phyloP scores from a whole-genome alignment of 2,888 invertebrate genomes.

The Temnothorax rugatulus region DNA sequence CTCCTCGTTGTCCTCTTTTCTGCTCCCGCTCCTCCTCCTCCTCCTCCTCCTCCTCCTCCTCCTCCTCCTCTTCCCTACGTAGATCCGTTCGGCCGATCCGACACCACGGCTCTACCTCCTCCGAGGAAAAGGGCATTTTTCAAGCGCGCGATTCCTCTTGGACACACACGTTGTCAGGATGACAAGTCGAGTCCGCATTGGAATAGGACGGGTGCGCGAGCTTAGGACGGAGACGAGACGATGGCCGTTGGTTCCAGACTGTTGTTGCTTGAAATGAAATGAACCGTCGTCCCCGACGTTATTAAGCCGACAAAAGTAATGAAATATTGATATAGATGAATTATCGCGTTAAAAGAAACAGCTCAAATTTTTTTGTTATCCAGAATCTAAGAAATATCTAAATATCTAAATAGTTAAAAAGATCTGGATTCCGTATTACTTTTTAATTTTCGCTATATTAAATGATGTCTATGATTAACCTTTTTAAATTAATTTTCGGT shows the following conservation, averaged over 20 bases:
- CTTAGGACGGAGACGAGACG: conserved; percentile 38
- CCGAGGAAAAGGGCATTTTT: conserved; percentile 71
- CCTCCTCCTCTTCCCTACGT: neutral
- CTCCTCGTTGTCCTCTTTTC: conserved; percentile 62
- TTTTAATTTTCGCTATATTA: too few relatives aligned
- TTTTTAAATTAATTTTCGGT: too few relatives aligned
- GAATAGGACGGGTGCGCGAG: conserved; percentile 20
- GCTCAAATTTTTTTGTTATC: neutral
- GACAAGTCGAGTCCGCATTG: conserved; percentile 42
- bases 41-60: conserved; percentile 16
- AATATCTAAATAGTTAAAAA: neutral
- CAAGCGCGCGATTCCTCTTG: conserved; percentile 66
- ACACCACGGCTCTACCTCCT: conserved; percentile 34
- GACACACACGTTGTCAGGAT: conserved; percentile 47
- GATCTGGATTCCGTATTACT: too few relatives aligned
- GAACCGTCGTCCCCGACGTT: conserved; percentile 10
- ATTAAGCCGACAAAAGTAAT: conserved; percentile 11
- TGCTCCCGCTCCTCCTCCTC: conserved; percentile 57
- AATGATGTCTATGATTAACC: too few relatives aligned
- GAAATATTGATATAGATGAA: conserved; percentile 11
- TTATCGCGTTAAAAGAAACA: neutral
- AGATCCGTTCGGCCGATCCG: conserved; percentile 46
- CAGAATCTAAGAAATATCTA: neutral
- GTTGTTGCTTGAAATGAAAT: conserved; percentile 22
- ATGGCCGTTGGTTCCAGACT: conserved; percentile 3